Evolutionary conservation across 2,797 vertebrate species (phyloP).

Genomic region (Chaenodraco wilsoni): DNA sequence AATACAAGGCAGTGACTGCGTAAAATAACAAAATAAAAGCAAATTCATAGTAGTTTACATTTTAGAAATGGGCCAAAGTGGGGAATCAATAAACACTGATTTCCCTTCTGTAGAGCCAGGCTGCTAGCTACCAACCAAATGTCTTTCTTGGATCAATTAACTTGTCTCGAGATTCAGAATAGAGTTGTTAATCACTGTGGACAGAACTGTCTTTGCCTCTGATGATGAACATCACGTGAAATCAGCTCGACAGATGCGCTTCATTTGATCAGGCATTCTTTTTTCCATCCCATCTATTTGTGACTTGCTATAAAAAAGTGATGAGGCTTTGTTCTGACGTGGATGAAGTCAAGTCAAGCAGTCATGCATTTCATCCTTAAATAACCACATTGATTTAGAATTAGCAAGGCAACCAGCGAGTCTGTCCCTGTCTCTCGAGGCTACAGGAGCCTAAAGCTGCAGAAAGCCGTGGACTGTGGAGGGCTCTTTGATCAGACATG

Average conservation of each 20-base stretch:
- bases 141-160: not conserved
- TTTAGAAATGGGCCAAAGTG: not conserved
- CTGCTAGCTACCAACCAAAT: not conserved
- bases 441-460: conserved; percentile 54
- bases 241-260: conserved; percentile 22
- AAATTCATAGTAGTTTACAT: not conserved
- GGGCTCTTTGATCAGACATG: conserved; percentile 74
- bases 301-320: conserved; percentile 37
- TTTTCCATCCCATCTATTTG: conserved; percentile 11
- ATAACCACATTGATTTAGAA: conserved; percentile 66
- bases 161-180: conserved; percentile 1
- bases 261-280: conserved; percentile 15
- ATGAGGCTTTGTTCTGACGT: conserved; percentile 50
- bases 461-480: conserved; percentile 45
- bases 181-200: conserved; percentile 10
- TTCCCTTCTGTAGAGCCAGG: no score
- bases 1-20: not conserved
- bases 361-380: conserved; percentile 57
- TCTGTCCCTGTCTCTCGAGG: conserved; percentile 29
- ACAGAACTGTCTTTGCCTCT: conserved; percentile 4
- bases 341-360: conserved; percentile 40
- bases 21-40: no score
- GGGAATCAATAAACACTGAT: not conserved
- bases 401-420: conserved; percentile 58
- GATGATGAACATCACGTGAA: conserved; percentile 26